Evolutionary conservation across 2,888 invertebrate genomes (phyloP).

Genomic region (Tribolium freemani): DNA sequence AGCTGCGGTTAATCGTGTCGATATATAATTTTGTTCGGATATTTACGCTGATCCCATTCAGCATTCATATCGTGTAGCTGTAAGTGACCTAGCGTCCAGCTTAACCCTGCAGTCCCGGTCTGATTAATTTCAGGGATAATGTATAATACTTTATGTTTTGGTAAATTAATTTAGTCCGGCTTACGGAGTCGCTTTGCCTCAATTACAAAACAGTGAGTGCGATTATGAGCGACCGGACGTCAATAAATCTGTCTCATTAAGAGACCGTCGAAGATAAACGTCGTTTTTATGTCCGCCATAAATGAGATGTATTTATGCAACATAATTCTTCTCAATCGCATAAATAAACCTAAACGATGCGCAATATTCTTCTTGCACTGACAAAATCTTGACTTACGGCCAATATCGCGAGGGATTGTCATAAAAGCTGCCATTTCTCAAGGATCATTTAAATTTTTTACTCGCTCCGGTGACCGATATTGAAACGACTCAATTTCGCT

Average conservation of each 20-base stretch:
- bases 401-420: constrained; percentile 19
- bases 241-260: constrained; percentile 17
- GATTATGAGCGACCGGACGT: not conserved
- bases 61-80: constrained; percentile 33
- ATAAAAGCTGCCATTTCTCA: constrained; percentile 27
- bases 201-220: not conserved
- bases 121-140: constrained; percentile 43
- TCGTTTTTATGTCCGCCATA: not conserved
- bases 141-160: constrained; percentile 38
- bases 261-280: not conserved
- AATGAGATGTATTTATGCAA: constrained; percentile 25
- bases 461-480: not conserved
- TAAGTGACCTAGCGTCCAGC: constrained; percentile 40
- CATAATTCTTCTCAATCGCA: constrained; percentile 22
- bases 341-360: constrained; percentile 29
- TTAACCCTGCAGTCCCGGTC: constrained; percentile 37
- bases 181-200: constrained; percentile 8
- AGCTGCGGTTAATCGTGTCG: constrained; percentile 35
- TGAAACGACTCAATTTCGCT: not conserved
- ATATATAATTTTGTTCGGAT: constrained; percentile 37
- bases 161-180: constrained; percentile 20
- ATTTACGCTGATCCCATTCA: constrained; percentile 32
- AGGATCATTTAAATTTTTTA: constrained; percentile 30
- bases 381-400: constrained; percentile 35
- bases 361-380: constrained; percentile 34